Evolutionary conservation across 2,888 invertebrate genomes (phyloP), one percentile per base, ranked within the genome.

Genomic region (Macaria liturata): DNA sequence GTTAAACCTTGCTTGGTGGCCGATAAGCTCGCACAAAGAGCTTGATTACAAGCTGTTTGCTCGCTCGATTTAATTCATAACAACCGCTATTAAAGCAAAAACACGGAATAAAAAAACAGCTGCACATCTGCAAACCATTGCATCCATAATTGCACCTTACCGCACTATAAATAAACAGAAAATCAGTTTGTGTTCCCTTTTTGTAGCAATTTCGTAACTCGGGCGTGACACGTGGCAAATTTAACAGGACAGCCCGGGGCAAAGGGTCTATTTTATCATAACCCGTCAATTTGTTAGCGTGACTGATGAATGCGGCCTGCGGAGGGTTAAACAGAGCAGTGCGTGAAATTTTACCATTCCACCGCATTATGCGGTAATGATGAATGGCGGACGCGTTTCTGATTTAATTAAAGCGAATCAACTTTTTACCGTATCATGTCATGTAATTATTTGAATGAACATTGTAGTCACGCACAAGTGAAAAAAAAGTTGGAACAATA

Each of bases 241-340:
- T 70, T 63, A 69, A 59, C 67, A 62, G 62, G 56, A 46, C 59
- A 59, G 57, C 62, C 55, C 60, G 42, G 49, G 66, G 54, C 56
- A 66, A 64, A 62, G 60, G 64, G 70, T 71, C 75, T 75, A 72
- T 77, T 78, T 79, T 78, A 79, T 80, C 76, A 81, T 78, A 80
- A 63, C 72, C 74, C 79, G 75, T 81, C 84, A 82, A 83, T 83
- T 80, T 74, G 77, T 78, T 71, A 66, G 70, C 74, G 74, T 70
- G 71, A 69, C 68, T 74, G 75, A 75, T 73, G 75, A 70, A 70
- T 72, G 70, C 67, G 70, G 58, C 57, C 48, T 56, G 58, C 46
- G 48, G 53, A 54, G 57, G 64, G 66, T 60, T 60, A 51, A 60
- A 55, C 42, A 48, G 52, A 44, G 51, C 8, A 45, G 49, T 43